A percentile compares a stretch with the other conserved stretches of the same genome.
Conservation (phyloP, 1,140 invertebrate genomes). For the Bradysia coprophila region DNA sequence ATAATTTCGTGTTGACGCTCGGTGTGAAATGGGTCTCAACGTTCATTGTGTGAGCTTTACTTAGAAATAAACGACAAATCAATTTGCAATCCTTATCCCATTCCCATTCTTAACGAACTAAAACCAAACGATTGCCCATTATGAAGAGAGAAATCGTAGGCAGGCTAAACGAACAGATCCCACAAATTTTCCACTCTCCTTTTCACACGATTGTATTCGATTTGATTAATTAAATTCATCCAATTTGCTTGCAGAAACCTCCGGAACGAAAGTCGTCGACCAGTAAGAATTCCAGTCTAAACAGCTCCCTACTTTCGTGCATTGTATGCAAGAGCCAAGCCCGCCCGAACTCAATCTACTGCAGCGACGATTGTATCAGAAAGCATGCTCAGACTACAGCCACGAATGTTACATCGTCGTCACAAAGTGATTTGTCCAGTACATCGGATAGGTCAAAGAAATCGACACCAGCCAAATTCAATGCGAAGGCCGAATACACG, state of each 20-base stretch:
- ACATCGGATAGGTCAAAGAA: not conserved
- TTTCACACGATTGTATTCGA: too few species aligned
- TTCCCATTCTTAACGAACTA: too few species aligned
- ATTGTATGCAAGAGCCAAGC: slow-evolving; percentile 56
- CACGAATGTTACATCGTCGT: slow-evolving; percentile 21
- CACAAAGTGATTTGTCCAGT: slow-evolving; percentile 4
- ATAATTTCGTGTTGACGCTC: too few species aligned
- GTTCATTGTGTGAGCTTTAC: too few species aligned
- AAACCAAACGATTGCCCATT: too few species aligned
- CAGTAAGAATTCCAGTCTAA: not conserved
- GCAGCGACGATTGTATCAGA: slow-evolving; percentile 70
- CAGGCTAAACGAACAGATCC: too few species aligned
- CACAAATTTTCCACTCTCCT: too few species aligned
- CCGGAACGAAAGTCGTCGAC: not conserved
- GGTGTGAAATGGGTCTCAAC: too few species aligned
- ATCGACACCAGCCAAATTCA: not conserved
- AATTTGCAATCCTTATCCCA: too few species aligned
- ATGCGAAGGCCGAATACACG: slow-evolving; percentile 8
- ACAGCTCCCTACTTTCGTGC: slow-evolving; percentile 24
- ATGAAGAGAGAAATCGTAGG: too few species aligned
- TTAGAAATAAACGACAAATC: too few species aligned
- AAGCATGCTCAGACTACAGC: slow-evolving; percentile 63
- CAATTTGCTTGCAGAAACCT: slow-evolving; percentile 6
- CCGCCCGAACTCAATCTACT: slow-evolving; percentile 58
- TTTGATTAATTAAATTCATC: not conserved